Conservation (phyloP, 1,140 invertebrate genomes). For the Camponotus vicinus region DNA sequence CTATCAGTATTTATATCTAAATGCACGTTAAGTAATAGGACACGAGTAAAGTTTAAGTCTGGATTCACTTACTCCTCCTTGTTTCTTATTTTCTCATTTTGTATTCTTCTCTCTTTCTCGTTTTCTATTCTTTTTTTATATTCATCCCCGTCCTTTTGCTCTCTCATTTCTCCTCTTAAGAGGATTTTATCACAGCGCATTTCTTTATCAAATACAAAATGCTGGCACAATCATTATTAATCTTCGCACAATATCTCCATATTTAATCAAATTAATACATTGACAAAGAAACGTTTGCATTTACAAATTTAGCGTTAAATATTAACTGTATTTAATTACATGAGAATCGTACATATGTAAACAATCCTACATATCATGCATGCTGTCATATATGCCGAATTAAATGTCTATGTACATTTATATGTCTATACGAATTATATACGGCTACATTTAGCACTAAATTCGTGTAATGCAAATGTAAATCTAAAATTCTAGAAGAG, state of each 20-base stretch:
- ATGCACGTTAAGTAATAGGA: conserved; percentile 65
- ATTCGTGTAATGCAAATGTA: background rate
- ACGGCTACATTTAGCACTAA: conserved; percentile 13
- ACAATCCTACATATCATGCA: background rate
- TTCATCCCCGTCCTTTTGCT: background rate
- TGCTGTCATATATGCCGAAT: background rate
- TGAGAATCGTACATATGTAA: background rate
- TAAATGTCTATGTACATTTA: too few relatives aligned
- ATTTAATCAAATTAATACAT: conserved; percentile 25
- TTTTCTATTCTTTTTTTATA: background rate
- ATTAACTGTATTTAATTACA: conserved; percentile 16
- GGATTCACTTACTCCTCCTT: conserved; percentile 18
- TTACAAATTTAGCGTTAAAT: conserved; percentile 33
- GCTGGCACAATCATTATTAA: conserved; percentile 59
- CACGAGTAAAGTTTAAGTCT: conserved; percentile 47
- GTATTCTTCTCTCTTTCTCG: background rate
- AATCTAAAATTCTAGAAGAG: background rate
- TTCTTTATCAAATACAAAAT: conserved; percentile 63
- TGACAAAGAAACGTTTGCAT: background rate
- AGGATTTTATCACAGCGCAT: conserved; percentile 61
- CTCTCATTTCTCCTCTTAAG: background rate
- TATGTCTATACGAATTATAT: background rate
- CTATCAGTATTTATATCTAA: conserved; percentile 53
- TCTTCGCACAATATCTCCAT: conserved; percentile 34
- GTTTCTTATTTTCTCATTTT: background rate